phyloP scores from a whole-genome alignment of 2,797 vertebrate species.

The Argya squamiceps region DNA sequence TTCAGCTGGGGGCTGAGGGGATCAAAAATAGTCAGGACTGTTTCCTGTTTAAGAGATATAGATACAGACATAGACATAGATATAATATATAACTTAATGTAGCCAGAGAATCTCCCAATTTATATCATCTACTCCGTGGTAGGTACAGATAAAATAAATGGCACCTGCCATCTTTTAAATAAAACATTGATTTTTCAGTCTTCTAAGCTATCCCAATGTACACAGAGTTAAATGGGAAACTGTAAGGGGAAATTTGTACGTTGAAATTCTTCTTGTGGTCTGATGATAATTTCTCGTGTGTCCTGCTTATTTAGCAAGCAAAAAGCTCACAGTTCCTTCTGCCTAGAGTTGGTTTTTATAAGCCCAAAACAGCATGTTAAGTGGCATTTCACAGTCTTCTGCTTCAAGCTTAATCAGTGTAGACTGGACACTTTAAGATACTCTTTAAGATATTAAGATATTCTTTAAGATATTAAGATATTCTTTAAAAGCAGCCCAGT shows the following conservation, averaged over 20 bases:
- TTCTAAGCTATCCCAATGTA: not conserved
- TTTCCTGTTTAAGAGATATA: not conserved
- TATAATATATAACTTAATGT: not conserved
- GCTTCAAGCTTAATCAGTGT: slow-evolving; percentile 4
- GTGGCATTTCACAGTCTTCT: slow-evolving; percentile 11
- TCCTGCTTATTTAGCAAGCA: not conserved
- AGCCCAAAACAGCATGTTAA: not conserved
- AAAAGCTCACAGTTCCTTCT: not conserved
- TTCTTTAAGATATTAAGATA: not conserved
- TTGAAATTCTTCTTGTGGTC: not conserved
- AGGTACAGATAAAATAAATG: not conserved
- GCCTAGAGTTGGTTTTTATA: not conserved
- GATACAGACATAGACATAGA: not conserved
- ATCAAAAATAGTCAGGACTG: not conserved
- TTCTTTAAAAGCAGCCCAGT: not conserved
- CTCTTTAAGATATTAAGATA: not conserved
- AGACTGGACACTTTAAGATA: not conserved
- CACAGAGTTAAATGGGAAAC: not conserved
- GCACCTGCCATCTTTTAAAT: not conserved
- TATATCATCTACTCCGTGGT: not conserved
- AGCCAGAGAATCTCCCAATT: not conserved
- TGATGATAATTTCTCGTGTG: not conserved
- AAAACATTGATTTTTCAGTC: not conserved
- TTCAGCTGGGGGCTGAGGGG: not conserved
- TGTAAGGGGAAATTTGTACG: not conserved